Evolutionary conservation across 2,113 vertebrate species (phyloP), one percentile per base, ranked within the genome.

Genomic region (Melanerpes formicivorus): DNA sequence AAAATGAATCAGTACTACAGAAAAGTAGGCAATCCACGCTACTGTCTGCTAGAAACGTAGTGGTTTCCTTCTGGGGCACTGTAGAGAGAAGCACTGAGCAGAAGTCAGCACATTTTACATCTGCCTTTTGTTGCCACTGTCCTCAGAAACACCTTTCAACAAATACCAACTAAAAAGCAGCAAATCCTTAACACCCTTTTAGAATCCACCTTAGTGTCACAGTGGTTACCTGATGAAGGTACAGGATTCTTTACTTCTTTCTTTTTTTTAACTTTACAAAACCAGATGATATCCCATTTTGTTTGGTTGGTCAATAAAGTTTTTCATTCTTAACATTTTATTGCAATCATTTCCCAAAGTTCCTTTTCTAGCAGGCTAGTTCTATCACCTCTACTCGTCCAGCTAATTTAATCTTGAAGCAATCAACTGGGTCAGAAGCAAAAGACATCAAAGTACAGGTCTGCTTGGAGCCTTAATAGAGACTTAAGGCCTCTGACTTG

Each of bases 1-100:
- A 76, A 93, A 92, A 90, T 96, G 10, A 93, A 88, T 78, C 46
- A 23, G 90, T 82, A 95, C 92, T 93, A 90, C 55, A 75, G 90
- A 88, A 67, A 93, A 60, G 34, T 29, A 29, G 91, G 96, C 88
- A 66, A 66, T 66, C 96, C 97, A 76, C 77, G 93, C 96, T 95
- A 67, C 74, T 62, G 71, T 26, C 7, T 29, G 80, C 65, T 62
- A 84, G 90, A 92, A 97, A 81, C 86, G 46, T 6, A 32, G 69
- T 32, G 81, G 83, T 59, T 73, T 54, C 46, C 3, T 95, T 29
- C 76, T 2, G 4, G 96, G 87, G 76, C 70, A 73, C 72, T 79
- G 85, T 72, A 89, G 84, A 82, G 85, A 80, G 69, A 75, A 75
- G 90, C 72, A 62, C 50, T 84, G 83, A 96, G 87, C 84, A 87